Evolutionary conservation across 2,888 invertebrate species (phyloP), one percentile per base, ranked within the genome.

Genomic region (Chalcis sispes): DNA sequence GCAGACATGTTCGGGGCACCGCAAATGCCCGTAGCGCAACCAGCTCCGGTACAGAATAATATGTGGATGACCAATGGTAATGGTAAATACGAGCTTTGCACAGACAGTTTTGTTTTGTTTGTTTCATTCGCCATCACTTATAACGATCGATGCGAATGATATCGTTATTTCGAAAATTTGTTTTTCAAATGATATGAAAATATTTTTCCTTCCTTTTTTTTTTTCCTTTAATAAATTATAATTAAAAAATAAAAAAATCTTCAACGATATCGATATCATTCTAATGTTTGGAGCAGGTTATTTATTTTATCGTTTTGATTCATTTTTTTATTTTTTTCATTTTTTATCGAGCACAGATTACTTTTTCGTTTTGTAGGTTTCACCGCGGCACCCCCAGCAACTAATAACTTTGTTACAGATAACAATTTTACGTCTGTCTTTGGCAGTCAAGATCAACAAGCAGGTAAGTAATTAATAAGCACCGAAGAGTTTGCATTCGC

Each of bases 401-500:
- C 89, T 88, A 91, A 90, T 89, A 90, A 92, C 84, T 95, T 95
- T 91, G 95, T 96, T 88, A 93, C 95, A 87, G 96, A 96, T 89
- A 95, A 94, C 90, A 94, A 93, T 91, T 96, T 96, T 91, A 93
- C 94, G 86, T 94, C 95, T 85, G 96, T 96, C 84, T 96, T 96
- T 90, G 96, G 95, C 89, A 93, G 92, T 90, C 88, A 88, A 81
- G 88, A 88, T 56, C 84, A 85, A 71, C 87, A 88, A 78, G 77
- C 86, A 73, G 83, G 88, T 89, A 82, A 89, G 88, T 87, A 73
- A n/a, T n/a, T n/a, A n/a, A n/a, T n/a, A n/a, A n/a, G n/a, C 56
- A 4, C 67, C 23, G 20, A n/a, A 76, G 20, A 36, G 10, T 61
- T 42, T 20, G 64, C 54, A 72, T 42, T 64, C 4, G 23, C 50